Percentiles rank a stretch among this genome's conserved stretches.
phyloP scores from a whole-genome alignment of 2,113 vertebrate species.

The Alethe diademata region DNA sequence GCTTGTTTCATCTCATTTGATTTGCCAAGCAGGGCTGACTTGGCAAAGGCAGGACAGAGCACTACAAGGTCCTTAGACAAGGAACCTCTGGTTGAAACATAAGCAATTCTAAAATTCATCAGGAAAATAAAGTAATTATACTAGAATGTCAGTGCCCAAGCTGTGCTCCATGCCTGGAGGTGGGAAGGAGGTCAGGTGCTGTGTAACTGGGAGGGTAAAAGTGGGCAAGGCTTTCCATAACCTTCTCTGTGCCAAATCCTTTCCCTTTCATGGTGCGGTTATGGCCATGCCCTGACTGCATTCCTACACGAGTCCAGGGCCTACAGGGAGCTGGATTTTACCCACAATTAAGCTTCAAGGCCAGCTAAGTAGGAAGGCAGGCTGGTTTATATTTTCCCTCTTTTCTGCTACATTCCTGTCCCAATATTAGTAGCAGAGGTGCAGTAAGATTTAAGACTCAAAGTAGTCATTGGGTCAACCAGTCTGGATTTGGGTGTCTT shows the following conservation, averaged over 20 bases:
- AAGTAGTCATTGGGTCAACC: neutral
- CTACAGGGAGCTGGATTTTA: neutral
- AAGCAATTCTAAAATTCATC: neutral
- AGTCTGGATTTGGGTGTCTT: neutral
- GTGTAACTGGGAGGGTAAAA: neutral
- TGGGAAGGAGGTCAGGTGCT: neutral
- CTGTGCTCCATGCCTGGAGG: neutral
- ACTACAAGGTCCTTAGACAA: neutral
- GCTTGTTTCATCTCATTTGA: neutral
- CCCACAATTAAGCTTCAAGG: neutral
- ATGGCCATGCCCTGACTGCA: neutral
- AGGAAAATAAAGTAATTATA: neutral
- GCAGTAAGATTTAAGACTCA: neutral
- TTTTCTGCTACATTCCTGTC: neutral
- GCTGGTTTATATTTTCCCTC: neutral
- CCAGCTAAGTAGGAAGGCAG: neutral
- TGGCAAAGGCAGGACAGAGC: neutral
- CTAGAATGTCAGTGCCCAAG: neutral
- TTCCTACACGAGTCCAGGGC: fast-evolving
- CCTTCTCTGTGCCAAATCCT: neutral
- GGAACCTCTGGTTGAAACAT: neutral
- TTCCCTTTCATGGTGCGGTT: neutral
- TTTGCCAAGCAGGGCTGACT: neutral
- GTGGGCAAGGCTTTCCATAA: neutral
- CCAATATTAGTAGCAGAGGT: neutral